These are phyloP conservation scores for Torymus tubicola DNA, from an alignment of 2,888 invertebrate genomes.

Conservation along the genomic window DNA sequence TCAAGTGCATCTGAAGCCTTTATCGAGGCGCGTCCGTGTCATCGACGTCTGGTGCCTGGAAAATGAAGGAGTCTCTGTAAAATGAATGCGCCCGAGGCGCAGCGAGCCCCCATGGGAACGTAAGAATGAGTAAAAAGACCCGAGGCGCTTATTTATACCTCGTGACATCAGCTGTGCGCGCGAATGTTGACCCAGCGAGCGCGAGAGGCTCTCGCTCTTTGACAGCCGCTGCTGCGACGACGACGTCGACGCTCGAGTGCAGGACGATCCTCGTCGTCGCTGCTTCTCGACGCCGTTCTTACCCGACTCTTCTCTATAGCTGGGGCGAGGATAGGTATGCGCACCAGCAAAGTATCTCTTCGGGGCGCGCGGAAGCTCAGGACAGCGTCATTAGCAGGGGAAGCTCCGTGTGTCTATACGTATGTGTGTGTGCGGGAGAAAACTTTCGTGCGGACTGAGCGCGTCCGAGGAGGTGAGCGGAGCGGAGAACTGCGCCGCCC, in stretches of 20 bases:
- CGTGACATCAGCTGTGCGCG: constrained; percentile 59
- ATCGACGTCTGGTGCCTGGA: constrained; percentile 24
- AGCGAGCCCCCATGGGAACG: not conserved
- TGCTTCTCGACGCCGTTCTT: not conserved
- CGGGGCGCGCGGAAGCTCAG: not conserved
- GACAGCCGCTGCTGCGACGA: constrained; percentile 23
- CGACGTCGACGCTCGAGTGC: not conserved
- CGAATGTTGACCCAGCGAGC: constrained; percentile 37
- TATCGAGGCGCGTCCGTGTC: constrained; percentile 16
- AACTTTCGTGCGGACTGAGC: too few relatives aligned
- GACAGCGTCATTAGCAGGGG: constrained; percentile 23
- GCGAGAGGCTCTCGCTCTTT: constrained; percentile 21
- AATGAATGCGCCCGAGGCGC: not conserved
- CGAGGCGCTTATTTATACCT: constrained; percentile 55
- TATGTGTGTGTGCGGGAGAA: too few relatives aligned
- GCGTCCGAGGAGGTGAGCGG: not conserved
- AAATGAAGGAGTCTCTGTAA: not conserved
- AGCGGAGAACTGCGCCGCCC: constrained; percentile 1
- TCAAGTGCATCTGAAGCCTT: constrained; percentile 49
- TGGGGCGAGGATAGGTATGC: too few relatives aligned
- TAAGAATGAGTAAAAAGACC: constrained; percentile 7
- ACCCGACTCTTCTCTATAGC: not conserved
- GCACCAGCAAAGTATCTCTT: too few relatives aligned
- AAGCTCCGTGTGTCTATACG: not conserved
- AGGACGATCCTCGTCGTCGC: not conserved